Evolutionary conservation across 2,113 vertebrate genomes (phyloP), one percentile per base, ranked within the genome.

Genomic region (Pachypanchax playfairii): DNA sequence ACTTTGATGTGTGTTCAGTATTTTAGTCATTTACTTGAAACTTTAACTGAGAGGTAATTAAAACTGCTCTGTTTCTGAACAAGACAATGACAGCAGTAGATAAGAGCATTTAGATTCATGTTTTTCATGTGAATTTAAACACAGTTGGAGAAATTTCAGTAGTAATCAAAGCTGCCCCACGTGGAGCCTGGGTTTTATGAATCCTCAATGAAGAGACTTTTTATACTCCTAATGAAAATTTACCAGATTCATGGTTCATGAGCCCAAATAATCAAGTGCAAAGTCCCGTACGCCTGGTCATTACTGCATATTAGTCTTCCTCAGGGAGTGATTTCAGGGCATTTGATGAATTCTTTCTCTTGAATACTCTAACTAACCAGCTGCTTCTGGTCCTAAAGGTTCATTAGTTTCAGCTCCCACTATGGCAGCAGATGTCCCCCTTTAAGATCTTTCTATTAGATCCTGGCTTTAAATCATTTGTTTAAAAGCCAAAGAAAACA

Each of bases 251-350:
- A 2, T n/a, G 49, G 4, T 41, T 24, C 12, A 24, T 5, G 6
- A 13, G 17, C 9, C 24, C 12, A 11, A 18, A 20, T 22, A 63
- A 58, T 78, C 54, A 54, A 44, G 39, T 66, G 46, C 39, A 52
- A 28, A 28, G 22, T 31, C 58, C 52, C 41, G 0, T 0, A 0
- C 24, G 61, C 44, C 38, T 21, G 13, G 18, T 57, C 24, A n/a
- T 7, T 33, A 1, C 43, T 43, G 7, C 38, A 62, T 66, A 2
- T 44, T 9, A 54, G 25, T 42, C 24, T 6, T n/a, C 52, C 49
- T 35, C 2, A 3, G 33, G 24, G 48, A 31, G 29, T 1, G n/a
- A 5, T 29, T n/a, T n/a, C n/a, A n/a, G n/a, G n/a, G n/a, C n/a
- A n/a, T 33, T 44, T 24, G 4, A 48, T 38, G 57, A 36, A 43